A percentile compares a stretch with the other conserved stretches of the same genome.
Evolutionary conservation across 1,140 invertebrate species (phyloP).

Genomic region (Pomacea maculata): DNA sequence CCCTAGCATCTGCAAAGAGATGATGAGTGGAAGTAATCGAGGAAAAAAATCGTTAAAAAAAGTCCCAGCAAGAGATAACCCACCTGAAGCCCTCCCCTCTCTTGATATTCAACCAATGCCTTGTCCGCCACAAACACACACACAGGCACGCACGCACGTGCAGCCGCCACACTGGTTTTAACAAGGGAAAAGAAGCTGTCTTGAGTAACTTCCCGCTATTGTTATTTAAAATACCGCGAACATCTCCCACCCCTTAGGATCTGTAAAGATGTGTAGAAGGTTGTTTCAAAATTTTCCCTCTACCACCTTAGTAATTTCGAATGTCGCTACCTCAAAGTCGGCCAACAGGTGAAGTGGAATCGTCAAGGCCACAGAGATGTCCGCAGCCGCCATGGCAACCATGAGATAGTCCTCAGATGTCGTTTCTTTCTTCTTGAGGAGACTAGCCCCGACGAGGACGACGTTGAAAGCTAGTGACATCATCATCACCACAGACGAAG

Average conservation of each 20-base stretch:
- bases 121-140: not conserved
- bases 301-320: too few relatives aligned
- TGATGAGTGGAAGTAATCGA: not conserved
- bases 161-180: too few relatives aligned
- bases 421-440: not conserved
- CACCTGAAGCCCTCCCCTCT: not conserved
- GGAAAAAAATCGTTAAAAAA: not conserved
- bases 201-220: too few relatives aligned
- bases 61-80: not conserved
- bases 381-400: slow-evolving; percentile 11
- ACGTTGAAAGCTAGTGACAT: not conserved
- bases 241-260: too few relatives aligned
- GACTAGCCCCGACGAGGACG: not conserved
- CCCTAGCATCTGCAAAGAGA: not conserved
- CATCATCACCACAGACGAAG: slow-evolving; percentile 2
- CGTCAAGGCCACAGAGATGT: not conserved
- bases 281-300: too few relatives aligned
- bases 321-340: slow-evolving; percentile 9
- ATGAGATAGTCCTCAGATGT: slow-evolving; percentile 12
- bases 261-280: too few relatives aligned
- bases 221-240: too few relatives aligned
- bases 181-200: too few relatives aligned
- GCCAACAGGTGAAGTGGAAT: slow-evolving; percentile 6
- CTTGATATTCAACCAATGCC: not conserved
- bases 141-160: not conserved